Evolutionary conservation across 2,888 invertebrate species (phyloP).

Genomic region (Kuschelorhynchus macadamiae): DNA sequence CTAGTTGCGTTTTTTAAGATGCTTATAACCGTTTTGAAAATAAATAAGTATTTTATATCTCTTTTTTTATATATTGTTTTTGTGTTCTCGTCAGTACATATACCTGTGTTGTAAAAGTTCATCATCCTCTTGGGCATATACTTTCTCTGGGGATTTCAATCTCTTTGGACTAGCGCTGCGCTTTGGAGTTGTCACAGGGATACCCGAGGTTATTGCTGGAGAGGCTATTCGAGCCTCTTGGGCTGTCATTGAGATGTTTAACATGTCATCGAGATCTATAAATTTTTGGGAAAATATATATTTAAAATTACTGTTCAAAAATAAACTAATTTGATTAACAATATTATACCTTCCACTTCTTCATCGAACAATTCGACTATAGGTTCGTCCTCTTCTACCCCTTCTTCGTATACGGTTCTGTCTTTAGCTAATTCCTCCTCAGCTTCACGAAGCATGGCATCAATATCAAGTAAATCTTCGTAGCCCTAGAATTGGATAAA

Average conservation of each 20-base stretch:
- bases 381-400: constrained; percentile 37
- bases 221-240: constrained; percentile 22
- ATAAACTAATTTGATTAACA: neutral
- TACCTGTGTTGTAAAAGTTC: constrained; percentile 27
- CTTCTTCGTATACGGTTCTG: constrained; percentile 26
- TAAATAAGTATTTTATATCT: no score
- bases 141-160: constrained; percentile 41
- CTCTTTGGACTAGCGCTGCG: constrained; percentile 52
- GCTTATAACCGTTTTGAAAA: no score
- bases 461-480: constrained; percentile 16
- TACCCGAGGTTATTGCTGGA: constrained; percentile 48
- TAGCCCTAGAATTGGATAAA: neutral
- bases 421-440: constrained; percentile 28
- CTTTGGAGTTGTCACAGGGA: constrained; percentile 55
- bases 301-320: neutral
- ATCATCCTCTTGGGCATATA: constrained; percentile 42
- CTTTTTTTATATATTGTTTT: no score
- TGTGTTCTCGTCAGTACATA: no score
- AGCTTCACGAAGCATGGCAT: constrained; percentile 28
- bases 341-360: constrained; percentile 8
- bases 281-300: no score
- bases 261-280: no score
- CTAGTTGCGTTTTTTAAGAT: no score
- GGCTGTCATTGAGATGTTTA: constrained; percentile 10
- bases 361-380: constrained; percentile 35